phyloP scores from a whole-genome alignment of 2,888 invertebrate species.

The Sphinx pinastri region DNA sequence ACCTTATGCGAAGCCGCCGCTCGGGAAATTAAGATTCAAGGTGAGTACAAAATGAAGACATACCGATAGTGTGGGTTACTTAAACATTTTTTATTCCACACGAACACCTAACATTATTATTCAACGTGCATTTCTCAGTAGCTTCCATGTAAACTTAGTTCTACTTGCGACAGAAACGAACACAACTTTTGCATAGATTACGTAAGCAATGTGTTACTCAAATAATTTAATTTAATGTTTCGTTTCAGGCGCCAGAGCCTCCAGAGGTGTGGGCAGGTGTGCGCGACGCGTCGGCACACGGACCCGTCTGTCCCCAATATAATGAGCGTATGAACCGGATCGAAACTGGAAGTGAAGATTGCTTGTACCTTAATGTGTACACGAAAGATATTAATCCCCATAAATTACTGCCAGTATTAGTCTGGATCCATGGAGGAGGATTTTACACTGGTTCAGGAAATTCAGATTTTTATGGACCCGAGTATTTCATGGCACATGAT shows the following conservation, averaged over 20 bases:
- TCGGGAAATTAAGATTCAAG: constrained; percentile 84
- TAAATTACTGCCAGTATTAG: constrained; percentile 66
- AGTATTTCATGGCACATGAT: constrained; percentile 73
- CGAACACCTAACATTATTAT: constrained; percentile 51
- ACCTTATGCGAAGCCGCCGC: constrained; percentile 85
- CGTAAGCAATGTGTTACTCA: constrained; percentile 13
- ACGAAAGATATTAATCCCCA: constrained; percentile 59
- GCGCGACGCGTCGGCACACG: constrained; percentile 67
- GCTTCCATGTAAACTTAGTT: constrained; percentile 5
- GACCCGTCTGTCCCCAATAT: constrained; percentile 75
- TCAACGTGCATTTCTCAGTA: constrained; percentile 34
- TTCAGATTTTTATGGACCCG: constrained; percentile 77
- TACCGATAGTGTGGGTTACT: constrained; percentile 44
- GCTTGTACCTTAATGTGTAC: constrained; percentile 88
- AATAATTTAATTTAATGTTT: constrained; percentile 5
- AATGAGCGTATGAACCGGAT: constrained; percentile 76
- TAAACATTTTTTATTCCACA: constrained; percentile 48
- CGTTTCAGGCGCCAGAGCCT: constrained; percentile 68
- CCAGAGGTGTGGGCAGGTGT: constrained; percentile 70
- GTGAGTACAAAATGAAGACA: constrained; percentile 64
- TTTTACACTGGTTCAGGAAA: constrained; percentile 80
- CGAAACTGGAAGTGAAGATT: constrained; percentile 85
- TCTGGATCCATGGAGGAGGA: constrained; percentile 81
- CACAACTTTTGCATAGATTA: constrained; percentile 6
- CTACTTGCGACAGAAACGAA: background rate